phyloP scores from a whole-genome alignment of 2,888 invertebrate species.

The Cabera pusaria region DNA sequence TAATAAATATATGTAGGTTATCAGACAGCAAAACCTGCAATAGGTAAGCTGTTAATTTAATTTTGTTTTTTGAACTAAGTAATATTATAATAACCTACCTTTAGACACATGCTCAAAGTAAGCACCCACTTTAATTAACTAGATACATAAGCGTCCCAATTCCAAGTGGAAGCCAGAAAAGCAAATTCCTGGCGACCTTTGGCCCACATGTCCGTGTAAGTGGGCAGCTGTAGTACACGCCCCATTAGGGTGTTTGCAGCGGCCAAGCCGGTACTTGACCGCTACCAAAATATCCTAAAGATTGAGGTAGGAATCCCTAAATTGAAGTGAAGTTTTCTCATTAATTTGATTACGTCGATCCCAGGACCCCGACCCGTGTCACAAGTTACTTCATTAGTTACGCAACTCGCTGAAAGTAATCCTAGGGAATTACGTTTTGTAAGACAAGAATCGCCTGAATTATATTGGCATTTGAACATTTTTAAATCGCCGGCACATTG shows the following conservation, averaged over 20 bases:
- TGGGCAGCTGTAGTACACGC: constrained; percentile 35
- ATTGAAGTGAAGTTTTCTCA: constrained; percentile 82
- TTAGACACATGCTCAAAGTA: background rate
- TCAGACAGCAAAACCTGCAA: no score
- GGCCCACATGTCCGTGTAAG: constrained; percentile 28
- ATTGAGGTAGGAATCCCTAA: constrained; percentile 78
- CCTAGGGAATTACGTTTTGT: constrained; percentile 74
- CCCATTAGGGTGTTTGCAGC: constrained; percentile 46
- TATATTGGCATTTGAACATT: constrained; percentile 46
- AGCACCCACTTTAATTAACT: background rate
- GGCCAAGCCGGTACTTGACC: constrained; percentile 59
- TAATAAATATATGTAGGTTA: no score
- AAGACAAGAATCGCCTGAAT: constrained; percentile 72
- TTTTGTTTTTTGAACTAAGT: no score
- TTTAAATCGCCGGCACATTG: constrained; percentile 18
- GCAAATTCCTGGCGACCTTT: constrained; percentile 11
- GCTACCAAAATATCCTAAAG: constrained; percentile 73
- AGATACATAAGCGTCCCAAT: background rate
- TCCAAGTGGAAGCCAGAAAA: constrained; percentile 2
- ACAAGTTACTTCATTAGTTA: constrained; percentile 83
- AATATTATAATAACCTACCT: no score
- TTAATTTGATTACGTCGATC: constrained; percentile 83
- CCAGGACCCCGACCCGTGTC: constrained; percentile 78
- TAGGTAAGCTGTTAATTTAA: no score
- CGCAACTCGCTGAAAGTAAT: constrained; percentile 79